phyloP scores from a whole-genome alignment of 2,888 invertebrate genomes.

The Metellina segmentata region DNA sequence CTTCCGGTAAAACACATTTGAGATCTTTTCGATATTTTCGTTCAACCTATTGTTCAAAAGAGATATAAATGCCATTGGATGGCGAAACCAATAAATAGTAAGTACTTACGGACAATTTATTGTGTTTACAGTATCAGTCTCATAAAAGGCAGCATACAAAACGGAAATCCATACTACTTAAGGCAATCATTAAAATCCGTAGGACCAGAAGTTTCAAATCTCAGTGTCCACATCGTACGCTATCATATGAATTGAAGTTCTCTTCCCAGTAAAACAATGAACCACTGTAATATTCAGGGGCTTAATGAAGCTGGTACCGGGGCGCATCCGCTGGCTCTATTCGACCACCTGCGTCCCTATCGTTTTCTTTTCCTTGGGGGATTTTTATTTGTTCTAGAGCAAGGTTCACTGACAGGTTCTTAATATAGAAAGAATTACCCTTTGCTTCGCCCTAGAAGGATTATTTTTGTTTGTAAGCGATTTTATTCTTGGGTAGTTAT shows the following conservation, averaged over 20 bases:
- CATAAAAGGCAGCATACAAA: background rate
- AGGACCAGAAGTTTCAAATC: background rate
- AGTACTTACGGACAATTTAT: background rate
- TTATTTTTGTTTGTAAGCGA: too few species aligned
- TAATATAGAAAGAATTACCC: slow-evolving; percentile 48
- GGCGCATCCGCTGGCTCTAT: slow-evolving; percentile 23
- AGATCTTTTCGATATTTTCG: too few species aligned
- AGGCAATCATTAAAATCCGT: background rate
- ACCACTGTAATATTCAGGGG: slow-evolving; percentile 30
- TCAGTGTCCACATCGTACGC: background rate
- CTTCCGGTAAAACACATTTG: too few species aligned
- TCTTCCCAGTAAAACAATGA: slow-evolving; percentile 20
- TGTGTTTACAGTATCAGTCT: background rate
- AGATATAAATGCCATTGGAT: background rate
- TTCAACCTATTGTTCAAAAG: too few species aligned
- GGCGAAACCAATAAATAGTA: background rate
- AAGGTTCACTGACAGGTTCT: slow-evolving; percentile 47
- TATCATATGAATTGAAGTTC: background rate
- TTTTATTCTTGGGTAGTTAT: too few species aligned
- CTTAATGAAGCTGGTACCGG: slow-evolving; percentile 33
- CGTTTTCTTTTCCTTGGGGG: slow-evolving; percentile 23
- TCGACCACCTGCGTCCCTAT: slow-evolving; percentile 43
- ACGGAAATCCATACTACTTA: background rate
- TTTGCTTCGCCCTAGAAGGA: background rate
- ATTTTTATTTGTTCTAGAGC: slow-evolving; percentile 32